Evolutionary conservation across 2,888 invertebrate species (phyloP).

Genomic region (Orthosia gothica): DNA sequence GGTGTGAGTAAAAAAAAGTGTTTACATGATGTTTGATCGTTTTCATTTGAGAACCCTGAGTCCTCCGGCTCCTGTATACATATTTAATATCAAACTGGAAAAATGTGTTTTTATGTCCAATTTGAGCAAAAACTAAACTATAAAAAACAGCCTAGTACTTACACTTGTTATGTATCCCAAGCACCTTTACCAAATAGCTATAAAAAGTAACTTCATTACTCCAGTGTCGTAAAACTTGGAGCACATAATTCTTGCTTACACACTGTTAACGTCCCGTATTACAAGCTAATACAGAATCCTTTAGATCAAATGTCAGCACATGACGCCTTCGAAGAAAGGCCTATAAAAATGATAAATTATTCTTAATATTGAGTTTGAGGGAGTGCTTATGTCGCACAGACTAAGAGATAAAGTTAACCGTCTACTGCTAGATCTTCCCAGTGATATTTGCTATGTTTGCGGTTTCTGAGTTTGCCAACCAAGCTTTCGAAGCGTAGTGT

Average conservation of each 20-base stretch:
- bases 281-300: slow-evolving; percentile 47
- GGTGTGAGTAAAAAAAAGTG: too few relatives aligned
- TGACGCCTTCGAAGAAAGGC: slow-evolving; percentile 52
- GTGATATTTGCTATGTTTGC: background rate
- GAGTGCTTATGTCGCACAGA: background rate
- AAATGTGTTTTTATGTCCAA: background rate
- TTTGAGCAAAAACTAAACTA: background rate
- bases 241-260: slow-evolving; percentile 36
- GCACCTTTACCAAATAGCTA: slow-evolving; percentile 29
- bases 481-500: background rate
- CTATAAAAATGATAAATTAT: slow-evolving; percentile 72
- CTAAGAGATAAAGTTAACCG: background rate
- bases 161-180: slow-evolving; percentile 5
- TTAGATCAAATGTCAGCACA: slow-evolving; percentile 38
- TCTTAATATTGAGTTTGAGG: slow-evolving; percentile 37
- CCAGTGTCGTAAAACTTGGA: slow-evolving; percentile 42
- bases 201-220: slow-evolving; percentile 48
- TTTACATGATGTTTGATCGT: too few relatives aligned
- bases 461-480: too few relatives aligned
- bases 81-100: too few relatives aligned
- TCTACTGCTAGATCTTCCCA: background rate
- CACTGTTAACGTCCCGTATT: slow-evolving; percentile 34
- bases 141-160: background rate
- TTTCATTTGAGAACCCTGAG: too few relatives aligned
- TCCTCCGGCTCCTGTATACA: too few relatives aligned